Base-by-base conservation (phyloP, 2,797 vertebrate genomes). In the Octomys mimax region DNA sequence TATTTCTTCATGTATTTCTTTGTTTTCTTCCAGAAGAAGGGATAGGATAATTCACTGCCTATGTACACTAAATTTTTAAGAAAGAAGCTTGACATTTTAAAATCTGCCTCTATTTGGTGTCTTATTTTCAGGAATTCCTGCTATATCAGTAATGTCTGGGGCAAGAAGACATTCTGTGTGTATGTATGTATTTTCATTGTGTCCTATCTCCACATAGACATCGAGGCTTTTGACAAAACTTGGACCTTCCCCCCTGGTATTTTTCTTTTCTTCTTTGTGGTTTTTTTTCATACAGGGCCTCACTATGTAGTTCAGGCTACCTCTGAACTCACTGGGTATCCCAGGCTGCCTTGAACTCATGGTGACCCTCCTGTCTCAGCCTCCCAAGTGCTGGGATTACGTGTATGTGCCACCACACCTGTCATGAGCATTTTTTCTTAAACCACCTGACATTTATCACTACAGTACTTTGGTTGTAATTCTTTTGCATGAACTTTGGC, bases 221-320 rank as follows among this genome's bases (percentile, higher is more conserved):
- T 71, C 46, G 18, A 83, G 36, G 79, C 70, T 95, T 96, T 97
- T 91, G 71, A 46, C 49, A 84, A 78, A 91, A 94, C 31, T 16
- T 68, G 46, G 24, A 18, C n/a, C 16, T 92, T 39, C 12, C 19
- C 62, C 73, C 61, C 94, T 33, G 64, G 6, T 14, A n/a, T 66
- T 66, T 66, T 66, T 33, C 28, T 68, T n/a, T 68, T 68, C 33
- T 31, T 33, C 18, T 66, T 12, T 62, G 22, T 62, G 7, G 5
- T 7, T 14, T 33, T 68, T 68, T 68, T 68, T n/a, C 33, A 68
- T 6, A 68, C 33, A 68, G 31, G 6, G 66, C 16, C 33, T 68
- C 66, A 68, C 66, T n/a, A 3, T 18, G 66, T n/a, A n/a, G 14
- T n/a, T 68, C 33, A 68, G 66, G 66, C 33, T 33, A 31, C 4